Conservation (phyloP, 2,113 vertebrate genomes). For the Zosterops hypoxanthus region DNA sequence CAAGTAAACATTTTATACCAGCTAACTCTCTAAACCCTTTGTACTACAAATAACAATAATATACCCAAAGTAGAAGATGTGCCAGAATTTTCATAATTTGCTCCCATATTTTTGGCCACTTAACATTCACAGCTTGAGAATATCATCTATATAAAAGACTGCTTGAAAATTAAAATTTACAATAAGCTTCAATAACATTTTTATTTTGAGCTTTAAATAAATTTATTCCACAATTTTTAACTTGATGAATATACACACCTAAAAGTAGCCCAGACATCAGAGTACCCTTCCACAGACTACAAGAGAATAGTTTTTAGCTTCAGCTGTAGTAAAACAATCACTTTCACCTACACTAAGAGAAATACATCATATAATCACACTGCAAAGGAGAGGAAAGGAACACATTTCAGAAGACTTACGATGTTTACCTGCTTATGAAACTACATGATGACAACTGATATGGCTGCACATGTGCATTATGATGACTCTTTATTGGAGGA, state of each 20-base stretch:
- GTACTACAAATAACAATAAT: not conserved
- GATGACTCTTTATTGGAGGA: not conserved
- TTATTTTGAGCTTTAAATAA: not conserved
- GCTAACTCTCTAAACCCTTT: not conserved
- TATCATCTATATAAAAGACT: not conserved
- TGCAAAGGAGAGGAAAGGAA: not conserved
- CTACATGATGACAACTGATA: not conserved
- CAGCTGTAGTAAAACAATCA: not conserved
- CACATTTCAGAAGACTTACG: not conserved
- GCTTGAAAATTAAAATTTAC: not conserved
- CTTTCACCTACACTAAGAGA: not conserved
- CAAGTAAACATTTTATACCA: not conserved
- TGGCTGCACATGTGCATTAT: not conserved
- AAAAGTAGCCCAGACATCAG: not conserved
- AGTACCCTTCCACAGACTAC: not conserved
- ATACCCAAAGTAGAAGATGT: not conserved
- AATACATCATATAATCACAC: not conserved
- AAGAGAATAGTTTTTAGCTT: not conserved
- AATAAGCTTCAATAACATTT: not conserved
- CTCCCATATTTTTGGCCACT: not conserved
- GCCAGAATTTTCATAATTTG: not conserved
- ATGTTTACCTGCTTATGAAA: not conserved
- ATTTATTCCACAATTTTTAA: not conserved
- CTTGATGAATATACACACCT: not conserved
- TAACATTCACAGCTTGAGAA: not conserved